Evolutionary conservation across 2,797 vertebrate genomes (phyloP), one percentile per base, ranked within the genome.

Genomic region (Vultur gryphus): DNA sequence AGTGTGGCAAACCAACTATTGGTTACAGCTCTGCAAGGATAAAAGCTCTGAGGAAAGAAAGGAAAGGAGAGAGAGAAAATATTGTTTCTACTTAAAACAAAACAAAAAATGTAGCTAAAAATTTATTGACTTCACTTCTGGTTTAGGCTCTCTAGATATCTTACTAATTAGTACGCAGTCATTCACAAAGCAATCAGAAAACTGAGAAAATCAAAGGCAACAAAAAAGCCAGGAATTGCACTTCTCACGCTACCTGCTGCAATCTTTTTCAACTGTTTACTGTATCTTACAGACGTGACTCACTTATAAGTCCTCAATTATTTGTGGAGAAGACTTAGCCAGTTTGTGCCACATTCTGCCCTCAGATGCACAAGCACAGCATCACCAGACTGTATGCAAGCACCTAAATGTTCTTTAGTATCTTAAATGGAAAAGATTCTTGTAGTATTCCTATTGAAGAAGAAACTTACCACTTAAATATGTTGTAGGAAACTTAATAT

Each of bases 391-490:
- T 65, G 25, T 18, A 33, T 6, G 18, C 37, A 39, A 72, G 66
- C 21, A 44, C 51, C 29, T 39, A 29, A 64, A 44, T 28, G 35
- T 41, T 75, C n/a, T 91, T 94, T 46, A 92, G 64, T 37, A 83
- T 70, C 84, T 90, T 90, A 77, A 87, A 65, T 70, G 48, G 57
- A 89, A 66, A 94, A 85, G 12, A 91, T 65, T 96, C 37, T 88
- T 94, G 92, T 84, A 79, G 71, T 51, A 62, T 64, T 37, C 52
- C 65, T 88, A 23, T 4, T 59, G 67, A 79, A 73, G 44, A 72
- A 84, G 71, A 91, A 96, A 91, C 48, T 54, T 83, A 16, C 23
- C 43, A 75, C 44, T 97, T 67, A 87, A 80, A 82, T 82, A 70
- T 29, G 25, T 26, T 78, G 28, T 41, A 82, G 39, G 43, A 95